Evolutionary conservation across 2,888 invertebrate genomes (phyloP).

Genomic region (Cremastinae sp.): DNA sequence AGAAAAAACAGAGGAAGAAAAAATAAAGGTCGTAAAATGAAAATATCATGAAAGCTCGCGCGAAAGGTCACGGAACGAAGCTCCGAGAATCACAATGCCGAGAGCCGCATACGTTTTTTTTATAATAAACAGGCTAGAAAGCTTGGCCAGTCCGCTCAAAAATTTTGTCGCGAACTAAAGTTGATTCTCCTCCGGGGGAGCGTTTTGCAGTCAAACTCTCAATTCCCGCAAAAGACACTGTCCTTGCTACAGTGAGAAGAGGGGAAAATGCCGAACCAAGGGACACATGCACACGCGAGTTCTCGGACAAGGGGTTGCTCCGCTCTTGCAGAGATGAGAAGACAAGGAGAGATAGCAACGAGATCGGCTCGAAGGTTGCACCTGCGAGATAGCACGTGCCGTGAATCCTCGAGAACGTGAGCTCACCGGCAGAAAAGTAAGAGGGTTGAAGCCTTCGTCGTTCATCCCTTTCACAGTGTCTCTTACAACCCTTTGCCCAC

Average conservation of each 20-base stretch:
- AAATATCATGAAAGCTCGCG: not conserved
- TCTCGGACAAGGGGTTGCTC: not conserved
- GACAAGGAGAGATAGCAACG: constrained; percentile 31
- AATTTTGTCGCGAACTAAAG: not conserved
- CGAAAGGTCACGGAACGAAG: not conserved
- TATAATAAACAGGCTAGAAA: too few relatives aligned
- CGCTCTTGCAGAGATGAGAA: constrained; percentile 1
- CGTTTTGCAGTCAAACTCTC: constrained; percentile 16
- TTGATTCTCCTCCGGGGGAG: not conserved
- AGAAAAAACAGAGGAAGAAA: not conserved
- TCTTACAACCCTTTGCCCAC: constrained; percentile 21
- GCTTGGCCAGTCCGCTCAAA: too few relatives aligned
- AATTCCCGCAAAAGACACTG: constrained; percentile 8
- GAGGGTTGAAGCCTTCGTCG: constrained; percentile 54
- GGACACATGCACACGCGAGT: not conserved
- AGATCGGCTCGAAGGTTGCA: constrained; percentile 49
- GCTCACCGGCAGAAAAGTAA: constrained; percentile 67
- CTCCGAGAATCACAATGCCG: too few relatives aligned
- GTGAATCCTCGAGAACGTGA: constrained; percentile 73
- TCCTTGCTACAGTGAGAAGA: constrained; percentile 27
- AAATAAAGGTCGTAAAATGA: not conserved
- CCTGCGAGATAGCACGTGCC: constrained; percentile 72
- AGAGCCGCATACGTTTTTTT: too few relatives aligned
- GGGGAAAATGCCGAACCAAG: not conserved
- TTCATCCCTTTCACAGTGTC: constrained; percentile 36